Evolutionary conservation across 2,888 invertebrate species (phyloP).

Genomic region (Phaedon cochleariae): DNA sequence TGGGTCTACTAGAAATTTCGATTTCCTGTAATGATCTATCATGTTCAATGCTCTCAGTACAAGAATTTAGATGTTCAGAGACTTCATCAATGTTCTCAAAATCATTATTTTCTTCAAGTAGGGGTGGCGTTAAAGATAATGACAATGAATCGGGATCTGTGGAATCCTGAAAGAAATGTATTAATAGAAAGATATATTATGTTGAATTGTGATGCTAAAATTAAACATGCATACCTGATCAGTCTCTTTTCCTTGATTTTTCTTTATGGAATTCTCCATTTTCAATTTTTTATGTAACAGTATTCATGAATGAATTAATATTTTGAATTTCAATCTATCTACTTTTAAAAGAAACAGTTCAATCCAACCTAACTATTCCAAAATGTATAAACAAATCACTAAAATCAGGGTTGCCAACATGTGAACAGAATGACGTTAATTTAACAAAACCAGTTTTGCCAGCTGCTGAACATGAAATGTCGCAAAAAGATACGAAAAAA

Average conservation of each 20-base stretch:
- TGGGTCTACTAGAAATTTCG: constrained; percentile 52
- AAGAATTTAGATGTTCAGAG: constrained; percentile 48
- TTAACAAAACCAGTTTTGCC: too few species aligned
- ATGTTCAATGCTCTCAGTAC: constrained; percentile 55
- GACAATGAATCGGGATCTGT: constrained; percentile 34
- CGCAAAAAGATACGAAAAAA: too few species aligned
- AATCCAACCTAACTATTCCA: too few species aligned
- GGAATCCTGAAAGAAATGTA: constrained; percentile 23
- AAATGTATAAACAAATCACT: too few species aligned
- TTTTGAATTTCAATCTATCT: too few species aligned
- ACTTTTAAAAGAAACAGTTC: too few species aligned
- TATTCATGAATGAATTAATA: neutral
- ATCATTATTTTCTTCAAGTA: constrained; percentile 35
- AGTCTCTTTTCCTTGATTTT: neutral
- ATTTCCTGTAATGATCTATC: constrained; percentile 61
- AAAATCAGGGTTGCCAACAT: too few species aligned
- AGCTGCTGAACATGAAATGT: too few species aligned
- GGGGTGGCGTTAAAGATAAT: constrained; percentile 43
- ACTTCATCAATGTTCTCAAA: constrained; percentile 39
- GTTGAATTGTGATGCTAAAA: neutral
- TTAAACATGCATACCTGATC: constrained; percentile 5
- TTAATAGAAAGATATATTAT: constrained; percentile 16
- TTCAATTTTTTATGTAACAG: neutral
- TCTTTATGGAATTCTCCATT: neutral
- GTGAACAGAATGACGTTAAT: too few species aligned